phyloP scores from a whole-genome alignment of 2,113 vertebrate genomes.

The Glaucidium brasilianum region DNA sequence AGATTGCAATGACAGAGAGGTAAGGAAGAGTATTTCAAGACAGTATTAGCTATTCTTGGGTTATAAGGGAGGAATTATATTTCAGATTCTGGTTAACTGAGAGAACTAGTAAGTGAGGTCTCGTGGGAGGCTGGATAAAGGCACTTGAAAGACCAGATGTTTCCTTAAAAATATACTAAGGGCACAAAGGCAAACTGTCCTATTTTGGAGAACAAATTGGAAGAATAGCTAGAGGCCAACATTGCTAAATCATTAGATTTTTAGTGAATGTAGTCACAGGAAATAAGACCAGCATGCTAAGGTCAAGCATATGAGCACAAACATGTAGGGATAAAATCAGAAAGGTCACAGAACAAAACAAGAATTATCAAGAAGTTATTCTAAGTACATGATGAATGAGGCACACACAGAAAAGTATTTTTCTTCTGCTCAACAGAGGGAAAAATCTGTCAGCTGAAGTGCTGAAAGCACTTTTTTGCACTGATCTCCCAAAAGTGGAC shows the following conservation, averaged over 20 bases:
- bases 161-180: conserved; percentile 24
- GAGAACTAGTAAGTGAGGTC: conserved; percentile 10
- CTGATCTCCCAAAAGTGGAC: neutral
- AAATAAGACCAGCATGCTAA: neutral
- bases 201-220: conserved; percentile 41
- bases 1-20: conserved; percentile 98
- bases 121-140: conserved; percentile 6
- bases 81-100: neutral
- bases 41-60: neutral
- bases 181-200: conserved; percentile 50
- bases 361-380: conserved; percentile 50
- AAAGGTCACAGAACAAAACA: conserved; percentile 32
- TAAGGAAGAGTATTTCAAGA: conserved; percentile 60
- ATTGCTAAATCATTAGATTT: conserved; percentile 24
- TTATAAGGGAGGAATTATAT: conserved; percentile 27
- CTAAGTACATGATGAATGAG: neutral
- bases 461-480: neutral
- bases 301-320: conserved; percentile 24
- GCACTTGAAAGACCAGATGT: neutral
- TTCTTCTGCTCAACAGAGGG: neutral
- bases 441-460: neutral
- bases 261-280: conserved; percentile 21
- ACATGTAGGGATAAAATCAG: conserved; percentile 48
- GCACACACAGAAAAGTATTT: neutral
- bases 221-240: conserved; percentile 37